Percentiles rank a stretch among this genome's conserved stretches.
These are phyloP conservation scores for Tragelaphus buxtoni DNA, from an alignment of 2,113 vertebrate species.

Conservation along the genomic window DNA sequence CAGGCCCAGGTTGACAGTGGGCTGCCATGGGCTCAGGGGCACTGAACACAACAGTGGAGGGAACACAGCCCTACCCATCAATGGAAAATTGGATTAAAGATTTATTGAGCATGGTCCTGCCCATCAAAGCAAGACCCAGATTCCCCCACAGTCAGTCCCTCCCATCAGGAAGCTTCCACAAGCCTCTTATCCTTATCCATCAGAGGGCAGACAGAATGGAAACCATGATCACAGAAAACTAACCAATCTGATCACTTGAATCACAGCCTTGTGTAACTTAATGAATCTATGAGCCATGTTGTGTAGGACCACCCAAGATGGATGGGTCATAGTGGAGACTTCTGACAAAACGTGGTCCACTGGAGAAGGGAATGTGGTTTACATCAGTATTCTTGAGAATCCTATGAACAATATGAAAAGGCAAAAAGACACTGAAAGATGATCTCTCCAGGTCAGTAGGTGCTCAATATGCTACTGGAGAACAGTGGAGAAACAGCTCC, in stretches of 20 bases:
- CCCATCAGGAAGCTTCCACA: neutral
- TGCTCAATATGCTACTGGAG: neutral
- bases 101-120: neutral
- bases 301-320: neutral
- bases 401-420: neutral
- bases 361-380: neutral
- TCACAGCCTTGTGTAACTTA: neutral
- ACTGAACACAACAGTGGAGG: neutral
- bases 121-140: neutral
- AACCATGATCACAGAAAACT: neutral
- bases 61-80: neutral
- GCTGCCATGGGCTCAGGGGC: neutral
- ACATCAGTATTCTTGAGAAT: neutral
- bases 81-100: neutral
- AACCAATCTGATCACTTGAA: neutral
- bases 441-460: neutral
- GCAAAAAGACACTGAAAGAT: neutral
- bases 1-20: neutral
- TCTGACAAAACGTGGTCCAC: neutral
- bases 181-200: neutral
- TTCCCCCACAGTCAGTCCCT: neutral
- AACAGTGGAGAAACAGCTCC: neutral
- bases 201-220: neutral
- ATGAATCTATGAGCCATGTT: neutral
- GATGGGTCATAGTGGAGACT: neutral